Base-by-base conservation (phyloP, 2,797 vertebrate genomes). In the Streptopelia turtur region DNA sequence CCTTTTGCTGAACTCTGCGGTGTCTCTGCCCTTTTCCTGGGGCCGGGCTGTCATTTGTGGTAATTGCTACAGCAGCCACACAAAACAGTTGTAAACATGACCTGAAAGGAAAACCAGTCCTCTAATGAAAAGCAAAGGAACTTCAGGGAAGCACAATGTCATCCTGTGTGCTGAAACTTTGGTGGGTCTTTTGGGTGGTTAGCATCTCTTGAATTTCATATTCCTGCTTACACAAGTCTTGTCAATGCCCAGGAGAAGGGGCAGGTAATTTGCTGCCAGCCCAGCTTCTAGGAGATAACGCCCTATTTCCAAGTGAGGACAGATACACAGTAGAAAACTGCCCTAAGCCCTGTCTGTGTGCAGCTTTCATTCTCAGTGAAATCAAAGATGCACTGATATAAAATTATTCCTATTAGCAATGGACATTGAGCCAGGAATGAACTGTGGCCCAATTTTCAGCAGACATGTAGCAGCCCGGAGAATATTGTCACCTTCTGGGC, bases 331-430 rank as follows among this genome's bases (percentile, higher is more conserved):
- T 17, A 61, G 45, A 66, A 90, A 89, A 66, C 30, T 55, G 28
- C 69, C 45, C 37, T 80, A 55, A 83, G 56, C 39, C 5, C 33
- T 41, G 30, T 37, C 35, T 75, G 0, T 15, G n/a, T 53, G 49
- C 21, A 75, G 21, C 53, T 86, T 95, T 81, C 37, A 53, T 47
- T 87, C 53, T 84, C 41, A 15, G 41, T 61, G 24, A 78, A 89
- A 75, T 71, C 24, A 74, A 31, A 77, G 39, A 45, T 60, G 5
- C 49, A 17, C 22, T 64, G 13, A 27, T 79, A 72, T 45, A 50
- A 76, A 89, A 87, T 79, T 72, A 50, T 72, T 89, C 75, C 55
- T 78, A 4, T 66, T 55, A 59, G n/a, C 28, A 39, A 33, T 28
- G 28, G 47, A 45, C 21, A 6, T 39, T 72, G 69, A 70, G 75